Evolutionary conservation across 1,140 invertebrate genomes (phyloP).

Genomic region (Philaenus spumarius): DNA sequence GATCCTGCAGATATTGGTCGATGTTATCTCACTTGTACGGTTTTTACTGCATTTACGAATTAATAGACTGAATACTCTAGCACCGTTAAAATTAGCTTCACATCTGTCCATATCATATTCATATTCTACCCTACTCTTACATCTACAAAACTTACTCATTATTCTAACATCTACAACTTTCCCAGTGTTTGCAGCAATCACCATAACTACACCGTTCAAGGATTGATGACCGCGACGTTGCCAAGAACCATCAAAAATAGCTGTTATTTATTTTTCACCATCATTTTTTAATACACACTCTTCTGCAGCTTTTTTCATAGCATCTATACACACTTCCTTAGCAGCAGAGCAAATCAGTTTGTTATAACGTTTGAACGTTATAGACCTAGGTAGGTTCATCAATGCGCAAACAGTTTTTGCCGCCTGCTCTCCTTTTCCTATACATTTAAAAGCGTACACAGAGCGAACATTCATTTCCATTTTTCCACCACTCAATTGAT

Average conservation of each 20-base stretch:
- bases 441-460: background rate
- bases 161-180: background rate
- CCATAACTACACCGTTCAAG: constrained; percentile 7
- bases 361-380: background rate
- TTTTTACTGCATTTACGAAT: too few relatives aligned
- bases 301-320: background rate
- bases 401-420: background rate
- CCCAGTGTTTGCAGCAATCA: background rate
- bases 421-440: background rate
- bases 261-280: background rate
- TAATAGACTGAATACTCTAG: too few relatives aligned
- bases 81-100: background rate
- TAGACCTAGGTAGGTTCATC: background rate
- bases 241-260: background rate
- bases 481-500: background rate
- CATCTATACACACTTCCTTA: background rate
- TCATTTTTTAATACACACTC: background rate
- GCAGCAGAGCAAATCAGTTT: background rate
- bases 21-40: too few relatives aligned
- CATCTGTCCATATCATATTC: background rate
- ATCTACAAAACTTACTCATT: background rate
- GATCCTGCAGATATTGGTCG: too few relatives aligned
- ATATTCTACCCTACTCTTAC: background rate
- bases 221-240: background rate
- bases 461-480: background rate